Evolutionary conservation across 1,140 invertebrate species (phyloP), one percentile per base, ranked within the genome.

Genomic region (Odontomachus brunneus): DNA sequence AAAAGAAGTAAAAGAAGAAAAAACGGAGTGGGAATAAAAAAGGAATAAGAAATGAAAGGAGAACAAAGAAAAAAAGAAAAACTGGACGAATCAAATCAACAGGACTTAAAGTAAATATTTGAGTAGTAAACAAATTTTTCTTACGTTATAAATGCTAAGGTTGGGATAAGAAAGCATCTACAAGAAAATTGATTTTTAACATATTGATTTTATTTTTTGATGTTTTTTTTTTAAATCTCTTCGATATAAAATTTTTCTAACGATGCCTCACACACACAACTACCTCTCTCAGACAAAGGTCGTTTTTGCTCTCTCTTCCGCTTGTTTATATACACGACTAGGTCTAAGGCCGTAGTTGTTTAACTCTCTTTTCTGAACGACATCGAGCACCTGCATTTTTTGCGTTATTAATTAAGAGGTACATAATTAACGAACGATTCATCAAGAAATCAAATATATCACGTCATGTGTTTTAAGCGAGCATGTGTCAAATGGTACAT

Each of bases 181-280:
- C n/a, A 69, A 63, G 14, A 81, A 66, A 59, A 44, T 72, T 78
- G 90, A 88, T 90, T 93, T 93, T 94, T 92, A 93, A 93, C 91
- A 91, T 91, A 93, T 94, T 92, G 76, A 90, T 80, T 92, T 94
- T 94, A 94, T 94, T 93, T 94, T 93, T 93, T 93, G 92, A 94
- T 93, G 92, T 90, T 93, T 92, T 89, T 89, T 92, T 91, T 88
- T 93, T 92, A 92, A 93, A 93, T 93, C 90, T 94, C 92, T 94
- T 93, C 87, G 90, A 94, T 94, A 94, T 94, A 94, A 94, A 94
- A 94, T 93, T 94, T 94, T 88, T 92, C 91, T 91, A 93, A 93
- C 91, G 92, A 94, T 94, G 92, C 92, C 93, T 44, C 38, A 92
- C 92, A 90, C 92, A 91, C 89, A 92, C 91, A 91, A 92, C 89